Evolutionary conservation across 2,888 invertebrate genomes (phyloP).

Genomic region (Taphrorychus bicolor): DNA sequence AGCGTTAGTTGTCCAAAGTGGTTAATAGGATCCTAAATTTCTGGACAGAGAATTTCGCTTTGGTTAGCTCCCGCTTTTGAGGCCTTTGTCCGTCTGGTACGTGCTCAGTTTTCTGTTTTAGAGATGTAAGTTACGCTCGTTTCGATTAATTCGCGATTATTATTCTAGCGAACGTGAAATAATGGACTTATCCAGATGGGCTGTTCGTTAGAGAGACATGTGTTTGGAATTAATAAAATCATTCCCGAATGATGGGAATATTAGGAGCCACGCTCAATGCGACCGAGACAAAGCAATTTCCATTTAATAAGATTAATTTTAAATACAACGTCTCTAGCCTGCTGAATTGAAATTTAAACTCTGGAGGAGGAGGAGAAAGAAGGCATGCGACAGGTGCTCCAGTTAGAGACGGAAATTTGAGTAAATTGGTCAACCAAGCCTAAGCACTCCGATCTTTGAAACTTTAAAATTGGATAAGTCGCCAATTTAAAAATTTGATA

Average conservation of each 20-base stretch:
- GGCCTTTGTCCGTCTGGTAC: too few species aligned
- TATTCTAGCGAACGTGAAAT: background rate
- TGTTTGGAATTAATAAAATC: background rate
- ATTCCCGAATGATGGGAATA: background rate
- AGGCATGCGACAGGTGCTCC: background rate
- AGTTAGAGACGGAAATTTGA: background rate
- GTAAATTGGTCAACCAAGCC: background rate
- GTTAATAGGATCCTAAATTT: background rate
- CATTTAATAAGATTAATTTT: background rate
- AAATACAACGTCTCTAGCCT: background rate
- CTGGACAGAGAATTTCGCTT: background rate
- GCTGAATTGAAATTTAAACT: background rate
- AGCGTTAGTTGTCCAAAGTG: background rate
- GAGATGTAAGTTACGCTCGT: background rate
- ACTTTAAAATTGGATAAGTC: background rate
- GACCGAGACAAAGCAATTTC: background rate
- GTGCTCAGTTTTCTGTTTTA: background rate
- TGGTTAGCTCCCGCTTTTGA: background rate
- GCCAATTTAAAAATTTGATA: background rate
- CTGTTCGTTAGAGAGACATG: background rate
- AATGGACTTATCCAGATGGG: background rate
- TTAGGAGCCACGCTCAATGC: background rate
- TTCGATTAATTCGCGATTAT: background rate
- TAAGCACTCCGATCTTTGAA: background rate
- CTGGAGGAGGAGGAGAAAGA: background rate